Base-by-base conservation (phyloP, 2,888 invertebrate genomes). In the Abscondita cerata region DNA sequence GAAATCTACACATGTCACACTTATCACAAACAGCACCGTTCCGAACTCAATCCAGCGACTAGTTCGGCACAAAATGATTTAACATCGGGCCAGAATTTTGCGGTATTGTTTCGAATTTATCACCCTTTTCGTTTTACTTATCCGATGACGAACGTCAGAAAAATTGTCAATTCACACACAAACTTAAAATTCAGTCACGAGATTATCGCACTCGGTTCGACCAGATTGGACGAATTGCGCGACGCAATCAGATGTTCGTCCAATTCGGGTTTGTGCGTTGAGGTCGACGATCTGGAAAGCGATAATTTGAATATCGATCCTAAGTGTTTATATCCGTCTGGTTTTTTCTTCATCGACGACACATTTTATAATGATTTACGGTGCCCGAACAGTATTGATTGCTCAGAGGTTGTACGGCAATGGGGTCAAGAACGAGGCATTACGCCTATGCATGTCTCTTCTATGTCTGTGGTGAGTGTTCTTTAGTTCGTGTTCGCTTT, bases 331-430 rank as follows among this genome's bases (percentile, higher is more conserved):
- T 90, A 86, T 75, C 87, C 86, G 61, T 89, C 92, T 0, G 88
- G 87, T 1, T 90, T 89, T 76, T 88, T 95, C 69, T 93, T 89
- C 74, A 91, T 95, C 55, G 87, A 91, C 66, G 86, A 87, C 65
- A 87, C 86, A 0, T 93, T 95, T 77, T 95, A 93, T 77, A 89
- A 90, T 75, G 93, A 95, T 75, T 82, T 81, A 68, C 82, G 91
- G 1, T 76, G 84, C 69, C 73, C 82, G 1, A 74, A 79, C 0
- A 84, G 87, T 62, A 78, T 83, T 34, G 90, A 93, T 74, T 90
- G 91, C 72, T 90, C 91, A 58, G 75, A 82, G 74, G 80, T 82
- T 0, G 85, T 91, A 38, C 80, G 83, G 4, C 74, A 85, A n/a
- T 92, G 91, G 90, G 85, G 84, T 6, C 67, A 77, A n/a, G 74